phyloP scores from a whole-genome alignment of 2,113 vertebrate species.

The Sus scrofa region DNA sequence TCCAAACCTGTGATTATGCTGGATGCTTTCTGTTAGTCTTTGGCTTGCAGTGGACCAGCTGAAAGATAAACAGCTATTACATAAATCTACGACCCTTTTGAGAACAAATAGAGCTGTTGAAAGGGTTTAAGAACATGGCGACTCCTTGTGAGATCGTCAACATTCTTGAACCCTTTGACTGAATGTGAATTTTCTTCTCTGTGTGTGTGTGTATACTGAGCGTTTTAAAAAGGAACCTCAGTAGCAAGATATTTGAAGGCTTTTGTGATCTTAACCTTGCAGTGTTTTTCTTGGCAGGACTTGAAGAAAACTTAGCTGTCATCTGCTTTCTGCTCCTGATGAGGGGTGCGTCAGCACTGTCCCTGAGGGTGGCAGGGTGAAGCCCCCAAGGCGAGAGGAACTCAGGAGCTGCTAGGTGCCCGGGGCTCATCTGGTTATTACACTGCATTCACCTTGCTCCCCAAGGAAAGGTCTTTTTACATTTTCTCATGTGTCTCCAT shows the following conservation, averaged over 20 bases:
- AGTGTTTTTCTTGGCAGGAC: conserved; percentile 73
- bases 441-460: not conserved
- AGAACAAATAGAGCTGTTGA: conserved; percentile 70
- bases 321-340: conserved; percentile 45
- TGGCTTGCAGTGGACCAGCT: conserved; percentile 9
- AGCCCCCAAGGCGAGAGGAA: not conserved
- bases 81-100: conserved; percentile 55
- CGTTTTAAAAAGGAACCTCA: conserved; percentile 38
- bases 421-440: not conserved
- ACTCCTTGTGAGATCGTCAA: conserved; percentile 55
- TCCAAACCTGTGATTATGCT: conserved; percentile 5
- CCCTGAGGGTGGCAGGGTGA: not conserved
- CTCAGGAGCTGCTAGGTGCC: not conserved
- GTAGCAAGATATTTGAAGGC: conserved; percentile 63
- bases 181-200: conserved; percentile 42
- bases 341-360: not conserved
- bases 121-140: conserved; percentile 58
- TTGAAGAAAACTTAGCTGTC: conserved; percentile 67
- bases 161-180: conserved; percentile 62
- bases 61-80: conserved; percentile 63
- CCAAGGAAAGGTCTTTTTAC: not conserved
- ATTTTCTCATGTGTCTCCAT: not conserved
- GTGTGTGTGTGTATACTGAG: not conserved
- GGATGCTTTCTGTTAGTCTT: not conserved
- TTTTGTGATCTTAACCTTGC: conserved; percentile 74